These are phyloP conservation scores for Metopolophium dirhodum DNA, from an alignment of 1,140 invertebrate genomes.

Conservation along the genomic window DNA sequence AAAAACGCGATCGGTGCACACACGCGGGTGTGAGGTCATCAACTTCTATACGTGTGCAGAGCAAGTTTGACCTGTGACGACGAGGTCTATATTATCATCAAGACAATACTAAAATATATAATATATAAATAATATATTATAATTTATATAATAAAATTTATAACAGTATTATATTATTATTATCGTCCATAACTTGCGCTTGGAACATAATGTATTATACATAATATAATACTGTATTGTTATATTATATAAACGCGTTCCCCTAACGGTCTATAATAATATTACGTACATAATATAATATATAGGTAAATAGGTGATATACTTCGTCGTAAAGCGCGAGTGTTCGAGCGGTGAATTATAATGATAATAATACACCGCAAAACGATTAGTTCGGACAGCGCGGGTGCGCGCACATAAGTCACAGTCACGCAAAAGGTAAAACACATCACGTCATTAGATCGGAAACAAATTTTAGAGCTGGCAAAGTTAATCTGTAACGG, in stretches of 20 bases:
- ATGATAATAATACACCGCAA: background rate
- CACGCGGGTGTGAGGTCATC: conserved; percentile 37
- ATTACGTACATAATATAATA: no score
- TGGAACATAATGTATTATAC: no score
- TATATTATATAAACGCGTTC: background rate
- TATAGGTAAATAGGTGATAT: background rate
- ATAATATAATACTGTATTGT: background rate
- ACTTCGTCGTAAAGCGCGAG: background rate
- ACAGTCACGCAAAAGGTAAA: background rate
- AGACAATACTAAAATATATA: background rate
- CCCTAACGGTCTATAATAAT: background rate
- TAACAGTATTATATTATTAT: no score
- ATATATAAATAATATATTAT: background rate
- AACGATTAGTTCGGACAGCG: background rate
- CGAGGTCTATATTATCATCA: background rate
- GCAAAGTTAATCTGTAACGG: background rate
- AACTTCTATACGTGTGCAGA: background rate
- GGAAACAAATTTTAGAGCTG: background rate
- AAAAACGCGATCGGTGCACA: background rate
- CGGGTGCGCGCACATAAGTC: background rate
- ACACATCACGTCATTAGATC: background rate
- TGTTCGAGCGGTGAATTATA: background rate
- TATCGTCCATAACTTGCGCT: no score
- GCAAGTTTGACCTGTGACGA: background rate
- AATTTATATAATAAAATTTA: background rate